Percentiles rank a stretch among this genome's conserved stretches.
These are phyloP conservation scores for Eumaeus atala DNA, from an alignment of 1,140 invertebrate genomes.

Conservation along the genomic window DNA sequence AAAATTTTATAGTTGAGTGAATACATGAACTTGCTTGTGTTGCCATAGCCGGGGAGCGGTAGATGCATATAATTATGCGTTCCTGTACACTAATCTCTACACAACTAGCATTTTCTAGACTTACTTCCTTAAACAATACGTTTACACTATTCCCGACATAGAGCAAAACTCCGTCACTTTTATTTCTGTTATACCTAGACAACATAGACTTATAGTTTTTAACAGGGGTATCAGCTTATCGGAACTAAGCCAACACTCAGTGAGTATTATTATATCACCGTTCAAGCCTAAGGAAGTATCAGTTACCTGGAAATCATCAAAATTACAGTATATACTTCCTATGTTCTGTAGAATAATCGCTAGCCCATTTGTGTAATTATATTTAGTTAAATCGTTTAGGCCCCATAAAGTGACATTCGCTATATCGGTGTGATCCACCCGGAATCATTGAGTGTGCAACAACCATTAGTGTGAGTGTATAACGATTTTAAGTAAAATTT, in stretches of 20 bases:
- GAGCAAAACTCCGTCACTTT: slow-evolving; percentile 13
- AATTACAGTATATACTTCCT: neutral
- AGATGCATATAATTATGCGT: slow-evolving; percentile 11
- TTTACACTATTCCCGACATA: slow-evolving; percentile 8
- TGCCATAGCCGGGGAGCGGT: slow-evolving; percentile 8
- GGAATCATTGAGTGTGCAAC: neutral
- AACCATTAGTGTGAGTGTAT: neutral
- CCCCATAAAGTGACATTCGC: neutral
- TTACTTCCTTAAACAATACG: neutral
- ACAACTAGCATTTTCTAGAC: neutral
- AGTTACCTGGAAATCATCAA: neutral
- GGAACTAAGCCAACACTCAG: neutral
- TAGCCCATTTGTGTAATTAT: neutral
- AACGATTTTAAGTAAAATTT: too few relatives aligned
- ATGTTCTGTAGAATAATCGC: neutral
- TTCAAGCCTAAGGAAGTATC: neutral
- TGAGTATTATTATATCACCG: neutral
- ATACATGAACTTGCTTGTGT: slow-evolving; percentile 1
- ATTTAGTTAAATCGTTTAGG: neutral
- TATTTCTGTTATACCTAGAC: slow-evolving; percentile 5
- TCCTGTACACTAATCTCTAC: neutral
- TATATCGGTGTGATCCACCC: neutral
- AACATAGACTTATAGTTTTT: slow-evolving; percentile 7
- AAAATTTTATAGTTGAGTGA: slow-evolving; percentile 5
- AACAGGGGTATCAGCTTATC: slow-evolving; percentile 2